Base-by-base conservation (phyloP, 2,888 invertebrate species). In the Hypomecis punctinalis region DNA sequence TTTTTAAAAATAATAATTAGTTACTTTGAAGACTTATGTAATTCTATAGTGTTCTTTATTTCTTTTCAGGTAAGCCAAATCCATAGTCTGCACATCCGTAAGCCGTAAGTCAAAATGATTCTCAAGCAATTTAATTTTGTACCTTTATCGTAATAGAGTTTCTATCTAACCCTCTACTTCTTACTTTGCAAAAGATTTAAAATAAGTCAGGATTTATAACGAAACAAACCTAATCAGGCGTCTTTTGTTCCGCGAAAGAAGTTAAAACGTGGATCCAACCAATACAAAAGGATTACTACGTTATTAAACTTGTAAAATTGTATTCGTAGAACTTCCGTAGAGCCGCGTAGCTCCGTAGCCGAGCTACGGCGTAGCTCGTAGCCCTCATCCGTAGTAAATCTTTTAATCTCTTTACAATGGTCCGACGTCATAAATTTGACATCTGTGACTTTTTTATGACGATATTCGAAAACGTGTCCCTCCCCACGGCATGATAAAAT, bases 391-490 rank as follows among this genome's bases (percentile, higher is more conserved):
- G 83, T 86, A 86, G 83, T 92, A 91, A 92, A 93, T 91, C 90
- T 90, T 91, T 91, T 91, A 93, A 93, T 93, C 91, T 90, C 89
- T 91, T 90, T 90, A 89, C 91, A 91, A 90, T 91, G 90, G 90
- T 88, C 88, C 88, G 75, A 84, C 82, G 86, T 90, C 90, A 92
- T 93, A 93, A 93, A 93, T 93, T 91, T 90, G 90, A 91, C 92
- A 92, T 91, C 90, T 91, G 91, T 88, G 91, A 91, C 89, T 91
- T 93, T 91, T 93, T 92, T 92, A 92, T 91, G 89, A 90, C 91
- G 87, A 89, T 91, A 91, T 90, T 90, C 89, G 89, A 88, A 90
- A 88, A 88, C 89, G 89, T 88, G 90, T 85, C 84, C 81, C 89
- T 92, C 91, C 91, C 91, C 71, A 83, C 81, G 91, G 92, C 81